phyloP scores from a whole-genome alignment of 2,113 vertebrate species.

The Geococcyx californianus region DNA sequence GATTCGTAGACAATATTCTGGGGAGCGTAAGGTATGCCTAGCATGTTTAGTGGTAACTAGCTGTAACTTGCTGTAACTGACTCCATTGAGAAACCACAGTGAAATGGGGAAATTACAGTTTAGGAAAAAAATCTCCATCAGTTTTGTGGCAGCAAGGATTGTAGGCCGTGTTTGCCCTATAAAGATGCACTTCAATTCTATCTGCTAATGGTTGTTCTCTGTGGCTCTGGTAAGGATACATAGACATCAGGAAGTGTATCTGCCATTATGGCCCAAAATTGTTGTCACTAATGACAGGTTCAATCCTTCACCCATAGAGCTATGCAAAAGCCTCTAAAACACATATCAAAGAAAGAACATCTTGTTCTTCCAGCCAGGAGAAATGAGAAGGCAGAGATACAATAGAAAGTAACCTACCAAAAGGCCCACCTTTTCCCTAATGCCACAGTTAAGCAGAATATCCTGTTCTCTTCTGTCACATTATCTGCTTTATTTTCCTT shows the following conservation, averaged over 20 bases:
- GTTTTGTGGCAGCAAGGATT: neutral
- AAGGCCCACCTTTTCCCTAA: neutral
- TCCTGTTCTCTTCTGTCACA: neutral
- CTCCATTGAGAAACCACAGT: neutral
- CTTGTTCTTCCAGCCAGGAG: neutral
- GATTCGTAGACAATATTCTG: neutral
- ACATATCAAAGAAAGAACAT: neutral
- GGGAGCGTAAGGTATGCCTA: neutral
- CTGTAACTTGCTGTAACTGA: neutral
- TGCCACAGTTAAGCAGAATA: neutral
- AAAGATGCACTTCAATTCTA: neutral
- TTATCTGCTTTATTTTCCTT: neutral
- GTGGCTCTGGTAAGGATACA: neutral
- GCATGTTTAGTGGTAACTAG: neutral
- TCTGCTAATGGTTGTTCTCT: neutral
- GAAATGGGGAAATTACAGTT: neutral
- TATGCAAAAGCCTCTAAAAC: neutral
- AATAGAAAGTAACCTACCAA: neutral
- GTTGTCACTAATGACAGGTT: neutral
- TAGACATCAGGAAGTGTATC: neutral
- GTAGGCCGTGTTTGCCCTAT: neutral
- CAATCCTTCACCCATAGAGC: neutral
- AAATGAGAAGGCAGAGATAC: neutral
- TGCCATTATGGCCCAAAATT: neutral
- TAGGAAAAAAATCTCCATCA: neutral